These are phyloP conservation scores for Salvelinus namaycush DNA, from an alignment of 2,113 vertebrate genomes.

Conservation along the genomic window DNA sequence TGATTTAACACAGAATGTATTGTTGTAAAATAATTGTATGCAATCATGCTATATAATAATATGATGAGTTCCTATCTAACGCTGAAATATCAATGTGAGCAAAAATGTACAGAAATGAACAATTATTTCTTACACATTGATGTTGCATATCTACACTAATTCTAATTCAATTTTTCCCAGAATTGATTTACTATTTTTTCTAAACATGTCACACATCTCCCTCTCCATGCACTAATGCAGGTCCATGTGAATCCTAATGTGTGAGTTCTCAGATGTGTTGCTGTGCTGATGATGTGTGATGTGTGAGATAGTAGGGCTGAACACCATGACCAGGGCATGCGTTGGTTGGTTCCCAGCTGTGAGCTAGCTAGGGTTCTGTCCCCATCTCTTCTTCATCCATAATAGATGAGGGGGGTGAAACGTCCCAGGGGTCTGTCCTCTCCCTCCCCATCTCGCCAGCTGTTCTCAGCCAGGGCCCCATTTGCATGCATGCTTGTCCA, in stretches of 20 bases:
- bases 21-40: conserved; percentile 23
- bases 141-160: no score
- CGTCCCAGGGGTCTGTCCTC: conserved; percentile 52
- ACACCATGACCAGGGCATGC: not conserved
- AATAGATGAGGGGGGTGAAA: conserved; percentile 62
- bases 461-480: conserved; percentile 49
- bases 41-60: not conserved
- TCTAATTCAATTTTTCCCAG: no score
- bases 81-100: no score
- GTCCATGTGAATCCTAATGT: no score
- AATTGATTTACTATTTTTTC: no score
- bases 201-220: no score
- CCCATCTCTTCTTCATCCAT: conserved; percentile 46
- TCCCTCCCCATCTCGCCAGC: conserved; percentile 19
- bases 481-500: conserved; percentile 56
- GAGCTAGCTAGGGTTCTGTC: not conserved
- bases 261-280: not conserved
- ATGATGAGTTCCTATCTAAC: no score
- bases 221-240: no score
- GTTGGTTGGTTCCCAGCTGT: conserved; percentile 8
- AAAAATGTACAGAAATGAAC: no score
- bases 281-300: not conserved
- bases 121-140: no score
- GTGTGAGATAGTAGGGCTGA: not conserved
- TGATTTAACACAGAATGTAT: conserved; percentile 47